Conservation (phyloP, 2,888 invertebrate genomes). For the Acanthococcus lagerstroemiae region DNA sequence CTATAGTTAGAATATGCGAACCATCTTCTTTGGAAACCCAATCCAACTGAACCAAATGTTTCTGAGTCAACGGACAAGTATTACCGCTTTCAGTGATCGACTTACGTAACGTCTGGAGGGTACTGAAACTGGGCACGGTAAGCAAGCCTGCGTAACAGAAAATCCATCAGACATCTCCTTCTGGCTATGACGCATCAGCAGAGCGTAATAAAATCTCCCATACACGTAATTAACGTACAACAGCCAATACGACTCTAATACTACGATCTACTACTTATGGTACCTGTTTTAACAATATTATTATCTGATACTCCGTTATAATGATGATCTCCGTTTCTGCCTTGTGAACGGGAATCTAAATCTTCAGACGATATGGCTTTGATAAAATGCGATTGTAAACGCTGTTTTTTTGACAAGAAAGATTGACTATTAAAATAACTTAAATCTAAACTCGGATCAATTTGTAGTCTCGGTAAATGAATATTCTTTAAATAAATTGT, state of each 20-base stretch:
- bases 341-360: constrained; percentile 46
- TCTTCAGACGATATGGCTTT: constrained; percentile 75
- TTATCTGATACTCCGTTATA: constrained; percentile 30
- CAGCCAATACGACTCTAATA: not conserved
- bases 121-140: constrained; percentile 84
- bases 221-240: not conserved
- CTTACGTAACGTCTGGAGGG: constrained; percentile 72
- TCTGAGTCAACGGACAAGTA: constrained; percentile 80
- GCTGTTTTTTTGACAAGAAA: constrained; percentile 63
- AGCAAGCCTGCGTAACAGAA: constrained; percentile 48
- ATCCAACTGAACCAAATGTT: constrained; percentile 88
- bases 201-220: not conserved
- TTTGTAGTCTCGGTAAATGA: constrained; percentile 63
- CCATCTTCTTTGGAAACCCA: constrained; percentile 99
- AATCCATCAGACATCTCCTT: not conserved
- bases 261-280: not conserved
- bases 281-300: constrained; percentile 38
- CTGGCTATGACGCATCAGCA: not conserved
- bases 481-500: constrained; percentile 90
- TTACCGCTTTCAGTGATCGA: constrained; percentile 87
- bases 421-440: constrained; percentile 71
- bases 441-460: constrained; percentile 71
- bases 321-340: constrained; percentile 39
- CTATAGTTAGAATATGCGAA: constrained; percentile 92
- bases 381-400: constrained; percentile 62